Percentiles rank a stretch among this genome's conserved stretches.
phyloP scores from a whole-genome alignment of 92 coral and sea anemone genomes.

The Diadumene lineata region DNA sequence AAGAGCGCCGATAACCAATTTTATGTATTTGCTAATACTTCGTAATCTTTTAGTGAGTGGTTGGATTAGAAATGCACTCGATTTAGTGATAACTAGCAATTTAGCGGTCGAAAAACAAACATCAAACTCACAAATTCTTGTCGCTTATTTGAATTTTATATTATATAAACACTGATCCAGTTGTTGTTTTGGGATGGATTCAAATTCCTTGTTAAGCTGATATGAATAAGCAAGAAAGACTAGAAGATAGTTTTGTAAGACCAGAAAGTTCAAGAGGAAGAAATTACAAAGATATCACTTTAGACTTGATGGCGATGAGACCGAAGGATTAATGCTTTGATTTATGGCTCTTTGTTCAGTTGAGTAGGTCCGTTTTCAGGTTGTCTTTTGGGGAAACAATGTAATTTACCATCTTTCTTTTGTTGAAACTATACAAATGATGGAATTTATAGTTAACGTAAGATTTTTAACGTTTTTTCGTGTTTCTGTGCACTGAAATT shows the following conservation, averaged over 20 bases:
- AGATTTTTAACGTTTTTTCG: too few relatives aligned
- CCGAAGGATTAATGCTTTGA: constrained; percentile 1
- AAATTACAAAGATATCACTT: neutral
- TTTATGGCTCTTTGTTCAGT: constrained; percentile 3
- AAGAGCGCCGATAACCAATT: neutral
- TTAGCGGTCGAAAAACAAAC: neutral
- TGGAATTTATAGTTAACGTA: too few relatives aligned
- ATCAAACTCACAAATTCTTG: too few relatives aligned
- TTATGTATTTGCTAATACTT: constrained; percentile 2
- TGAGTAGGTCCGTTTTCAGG: neutral
- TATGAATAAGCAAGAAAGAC: too few relatives aligned
- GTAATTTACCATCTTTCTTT: too few relatives aligned
- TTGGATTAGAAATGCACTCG: constrained; percentile 2
- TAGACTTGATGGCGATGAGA: constrained; percentile 4
- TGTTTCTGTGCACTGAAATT: too few relatives aligned
- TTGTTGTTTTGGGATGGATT: too few relatives aligned
- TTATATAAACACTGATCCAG: too few relatives aligned
- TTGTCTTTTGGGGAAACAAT: neutral
- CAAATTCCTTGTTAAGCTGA: too few relatives aligned
- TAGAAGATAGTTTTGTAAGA: too few relatives aligned
- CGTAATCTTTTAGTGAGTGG: constrained; percentile 4
- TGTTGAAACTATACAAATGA: too few relatives aligned
- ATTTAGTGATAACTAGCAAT: neutral
- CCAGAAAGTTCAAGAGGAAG: neutral
- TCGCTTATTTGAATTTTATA: too few relatives aligned